A percentile compares a stretch with the other conserved stretches of the same genome.
Conservation (phyloP, 1,140 invertebrate genomes). For the Drosophila sucinea region DNA sequence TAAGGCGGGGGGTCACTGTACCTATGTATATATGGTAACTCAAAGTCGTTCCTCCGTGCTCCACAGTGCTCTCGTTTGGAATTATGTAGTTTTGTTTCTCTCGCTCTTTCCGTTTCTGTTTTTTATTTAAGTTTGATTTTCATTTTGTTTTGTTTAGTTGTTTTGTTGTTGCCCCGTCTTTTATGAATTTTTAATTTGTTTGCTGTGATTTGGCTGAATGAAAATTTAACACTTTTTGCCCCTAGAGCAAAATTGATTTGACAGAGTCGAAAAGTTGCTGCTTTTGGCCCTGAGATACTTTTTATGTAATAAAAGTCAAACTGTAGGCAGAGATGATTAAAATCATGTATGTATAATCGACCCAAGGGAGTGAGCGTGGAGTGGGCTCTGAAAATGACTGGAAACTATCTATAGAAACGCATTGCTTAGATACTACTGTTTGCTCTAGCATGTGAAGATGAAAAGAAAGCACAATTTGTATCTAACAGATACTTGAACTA, state of each 20-base stretch:
- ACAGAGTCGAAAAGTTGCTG: constrained; percentile 2
- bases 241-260: constrained; percentile 33
- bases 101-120: constrained; percentile 18
- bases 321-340: constrained; percentile 1
- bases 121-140: constrained; percentile 57
- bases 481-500: constrained; percentile 51
- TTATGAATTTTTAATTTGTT: constrained; percentile 78
- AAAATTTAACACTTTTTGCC: constrained; percentile 54
- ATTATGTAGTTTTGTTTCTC: constrained; percentile 28
- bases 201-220: constrained; percentile 43
- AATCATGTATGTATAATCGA: background rate
- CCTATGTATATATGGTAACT: background rate
- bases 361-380: background rate
- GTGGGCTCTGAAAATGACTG: too few species aligned
- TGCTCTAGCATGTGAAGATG: background rate
- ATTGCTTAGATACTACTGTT: constrained; percentile 26
- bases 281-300: constrained; percentile 7
- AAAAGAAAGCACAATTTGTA: constrained; percentile 49
- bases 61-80: background rate
- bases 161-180: constrained; percentile 24
- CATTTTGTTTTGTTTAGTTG: constrained; percentile 27
- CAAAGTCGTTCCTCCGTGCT: background rate
- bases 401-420: background rate
- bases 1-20: too few species aligned
- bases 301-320: background rate